These are phyloP conservation scores for Trichechus manatus DNA, from an alignment of 2,113 vertebrate species.

Conservation along the genomic window DNA sequence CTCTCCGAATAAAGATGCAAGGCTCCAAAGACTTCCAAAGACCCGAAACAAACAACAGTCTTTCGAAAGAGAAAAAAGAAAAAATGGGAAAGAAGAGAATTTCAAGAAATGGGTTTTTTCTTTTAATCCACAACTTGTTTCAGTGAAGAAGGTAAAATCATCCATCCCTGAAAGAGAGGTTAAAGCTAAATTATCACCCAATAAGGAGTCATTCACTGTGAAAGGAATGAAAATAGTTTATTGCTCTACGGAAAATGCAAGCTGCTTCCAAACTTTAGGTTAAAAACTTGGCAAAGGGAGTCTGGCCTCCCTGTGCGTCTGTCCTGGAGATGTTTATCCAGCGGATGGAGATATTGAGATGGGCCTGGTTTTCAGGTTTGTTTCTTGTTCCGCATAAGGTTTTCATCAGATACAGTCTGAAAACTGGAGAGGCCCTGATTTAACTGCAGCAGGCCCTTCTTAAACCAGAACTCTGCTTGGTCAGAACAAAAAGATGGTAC, in stretches of 20 bases:
- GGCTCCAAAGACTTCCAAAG: conserved; percentile 62
- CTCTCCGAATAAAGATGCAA: conserved; percentile 73
- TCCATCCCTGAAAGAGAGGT: conserved; percentile 71
- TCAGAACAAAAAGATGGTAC: neutral
- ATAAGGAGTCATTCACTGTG: conserved; percentile 73
- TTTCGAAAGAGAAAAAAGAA: conserved; percentile 22
- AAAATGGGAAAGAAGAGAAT: conserved; percentile 47
- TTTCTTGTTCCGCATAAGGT: conserved; percentile 79
- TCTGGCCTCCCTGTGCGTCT: conserved; percentile 68
- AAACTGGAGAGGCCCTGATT: neutral
- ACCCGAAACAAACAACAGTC: conserved; percentile 49
- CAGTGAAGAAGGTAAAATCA: conserved; percentile 73
- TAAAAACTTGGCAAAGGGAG: conserved; percentile 75
- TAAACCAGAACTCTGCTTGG: neutral
- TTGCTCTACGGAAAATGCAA: conserved; percentile 80
- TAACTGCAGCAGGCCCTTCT: neutral
- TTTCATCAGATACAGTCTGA: conserved; percentile 80
- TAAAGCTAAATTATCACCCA: conserved; percentile 80
- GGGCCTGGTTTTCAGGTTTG: conserved; percentile 78
- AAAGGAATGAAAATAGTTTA: conserved; percentile 80
- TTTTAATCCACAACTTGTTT: conserved; percentile 53
- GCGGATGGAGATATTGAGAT: conserved; percentile 80
- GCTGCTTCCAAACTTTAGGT: conserved; percentile 83
- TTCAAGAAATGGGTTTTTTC: conserved; percentile 21
- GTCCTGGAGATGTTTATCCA: conserved; percentile 82